Base-by-base conservation (phyloP, 2,113 vertebrate species). In the Tenebrosternarchus preto region DNA sequence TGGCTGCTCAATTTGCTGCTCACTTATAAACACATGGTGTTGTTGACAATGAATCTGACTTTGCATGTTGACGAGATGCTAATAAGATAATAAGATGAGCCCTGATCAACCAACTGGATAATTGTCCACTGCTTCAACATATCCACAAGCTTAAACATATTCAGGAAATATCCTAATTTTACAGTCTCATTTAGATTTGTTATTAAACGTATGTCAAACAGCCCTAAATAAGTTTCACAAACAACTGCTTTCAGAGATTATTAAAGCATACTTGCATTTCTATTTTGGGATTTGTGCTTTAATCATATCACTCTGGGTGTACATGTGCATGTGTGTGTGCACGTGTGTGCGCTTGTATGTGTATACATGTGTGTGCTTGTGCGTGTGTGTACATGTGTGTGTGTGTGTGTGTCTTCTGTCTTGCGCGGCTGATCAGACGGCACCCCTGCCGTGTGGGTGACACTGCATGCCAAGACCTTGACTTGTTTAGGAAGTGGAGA, bases 391-490 rank as follows among this genome's bases (percentile, higher is more conserved):
- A 29, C 27, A 33, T 70, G 29, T 70, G 56, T 59, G 55, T 20
- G 24, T 16, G n/a, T 57, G 29, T 61, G 69, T 31, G 64, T 73
- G 25, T 76, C 29, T 81, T n/a, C 29, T 61, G 82, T 73, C 33
- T 53, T 73, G 78, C 56, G 64, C 53, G 82, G 64, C 73, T 67
- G 82, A 84, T 84, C 82, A 80, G 82, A 80, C 73, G 77, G 68
- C 68, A 43, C 59, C 73, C 77, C 20, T 72, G 79, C 72, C 29
- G 77, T 31, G 72, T 69, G 63, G 72, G n/a, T 80, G 68, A 36
- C 78, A 77, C 25, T 61, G 63, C 60, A 27, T 73, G 61, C 33
- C 75, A 33, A 84, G 78, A 76, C 78, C 73, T 81, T 72, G 63
- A 77, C 74, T 73, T 73, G 68, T 84, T 84, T 73, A 77, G 82